These are phyloP conservation scores for Agriopis marginaria DNA, from an alignment of 2,888 invertebrate genomes.

Conservation along the genomic window DNA sequence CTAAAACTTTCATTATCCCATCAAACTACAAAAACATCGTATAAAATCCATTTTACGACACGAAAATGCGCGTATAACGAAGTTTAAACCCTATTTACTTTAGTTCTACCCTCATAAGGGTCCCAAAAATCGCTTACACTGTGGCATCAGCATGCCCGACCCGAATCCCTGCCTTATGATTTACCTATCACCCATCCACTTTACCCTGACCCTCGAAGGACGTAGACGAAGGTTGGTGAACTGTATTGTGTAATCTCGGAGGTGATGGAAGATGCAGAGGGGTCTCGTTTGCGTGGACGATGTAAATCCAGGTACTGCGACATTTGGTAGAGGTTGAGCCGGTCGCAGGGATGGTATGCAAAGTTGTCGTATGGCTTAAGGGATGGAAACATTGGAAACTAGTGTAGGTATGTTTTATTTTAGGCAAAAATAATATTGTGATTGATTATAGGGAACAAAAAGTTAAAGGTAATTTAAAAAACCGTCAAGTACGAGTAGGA, in stretches of 20 bases:
- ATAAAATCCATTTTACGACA: constrained; percentile 35
- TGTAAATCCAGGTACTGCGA: constrained; percentile 65
- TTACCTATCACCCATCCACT: constrained; percentile 49
- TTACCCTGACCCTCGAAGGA: constrained; percentile 38
- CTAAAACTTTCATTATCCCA: constrained; percentile 36
- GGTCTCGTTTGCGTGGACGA: constrained; percentile 53
- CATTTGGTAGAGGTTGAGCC: constrained; percentile 69
- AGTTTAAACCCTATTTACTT: constrained; percentile 46
- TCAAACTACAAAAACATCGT: constrained; percentile 34
- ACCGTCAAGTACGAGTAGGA: too few species aligned
- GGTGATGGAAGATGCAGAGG: constrained; percentile 37
- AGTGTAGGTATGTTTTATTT: background rate
- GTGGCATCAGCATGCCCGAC: constrained; percentile 55
- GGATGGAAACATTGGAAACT: constrained; percentile 11
- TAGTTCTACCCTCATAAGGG: constrained; percentile 49
- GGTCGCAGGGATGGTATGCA: constrained; percentile 41
- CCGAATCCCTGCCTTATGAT: constrained; percentile 59
- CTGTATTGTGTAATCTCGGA: constrained; percentile 16
- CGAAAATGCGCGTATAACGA: constrained; percentile 39
- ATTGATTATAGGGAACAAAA: background rate
- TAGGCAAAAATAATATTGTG: too few species aligned
- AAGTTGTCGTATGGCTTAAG: constrained; percentile 37
- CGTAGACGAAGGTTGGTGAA: constrained; percentile 12
- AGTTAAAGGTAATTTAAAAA: background rate
- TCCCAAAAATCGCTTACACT: constrained; percentile 61